Base-by-base conservation (phyloP, 2,797 vertebrate genomes). In the Cossypha caffra region DNA sequence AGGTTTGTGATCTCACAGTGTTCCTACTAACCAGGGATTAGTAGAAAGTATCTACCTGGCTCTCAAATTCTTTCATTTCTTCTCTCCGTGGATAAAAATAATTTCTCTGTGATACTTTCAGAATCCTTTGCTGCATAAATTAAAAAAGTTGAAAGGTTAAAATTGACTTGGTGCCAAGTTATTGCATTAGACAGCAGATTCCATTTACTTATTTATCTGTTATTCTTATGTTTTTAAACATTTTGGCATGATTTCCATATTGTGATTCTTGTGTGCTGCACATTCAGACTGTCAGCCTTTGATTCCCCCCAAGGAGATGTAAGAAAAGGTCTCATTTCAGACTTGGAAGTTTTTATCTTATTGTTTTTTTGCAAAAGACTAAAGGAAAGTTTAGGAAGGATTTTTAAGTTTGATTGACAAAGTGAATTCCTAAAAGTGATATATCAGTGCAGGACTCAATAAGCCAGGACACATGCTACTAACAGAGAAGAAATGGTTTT, bases 141-240 rank as follows among this genome's bases (percentile, higher is more conserved):
- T 91, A 25, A 93, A 95, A 50, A 95, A 91, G 87, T 96, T 93
- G 78, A 96, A 96, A 96, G 81, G 91, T 97, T 96, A 88, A 91
- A 92, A 95, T 95, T 95, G 90, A 90, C 85, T 95, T 63, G 61
- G 28, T 96, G 93, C 90, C 91, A 95, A 95, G 62, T 95, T 91
- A 76, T 80, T 96, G 91, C 90, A 93, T 96, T 96, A 96, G 91
- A 87, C 91, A 96, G 85, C 93, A 96, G 93, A 94, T 86, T 96
- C 74, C 87, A 93, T 97, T 96, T 97, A 97, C 94, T 96, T 97
- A 95, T 94, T 95, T 96, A 93, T 96, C 91, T 96, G 74, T 93
- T 93, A 81, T 96, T 96, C 96, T 84, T 90, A 90, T 94, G 91
- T 86, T 96, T 90, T 92, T 88, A 96, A 95, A 95, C 84, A 96